Percentiles rank a stretch among this genome's conserved stretches.
Evolutionary conservation across 1,140 invertebrate genomes (phyloP).

Genomic region (Sarcophaga bullata): DNA sequence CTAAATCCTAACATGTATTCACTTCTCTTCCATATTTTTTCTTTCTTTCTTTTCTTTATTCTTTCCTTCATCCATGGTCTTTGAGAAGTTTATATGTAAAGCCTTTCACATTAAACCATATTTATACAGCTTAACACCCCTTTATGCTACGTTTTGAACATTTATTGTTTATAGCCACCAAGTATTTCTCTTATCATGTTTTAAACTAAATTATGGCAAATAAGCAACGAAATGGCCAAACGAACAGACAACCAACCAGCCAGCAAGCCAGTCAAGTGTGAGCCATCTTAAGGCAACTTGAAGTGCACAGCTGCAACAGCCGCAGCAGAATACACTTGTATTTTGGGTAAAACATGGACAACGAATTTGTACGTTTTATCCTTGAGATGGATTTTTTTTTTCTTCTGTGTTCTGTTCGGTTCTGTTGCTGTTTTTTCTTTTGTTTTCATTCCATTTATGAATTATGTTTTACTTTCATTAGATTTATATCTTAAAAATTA

Average conservation of each 20-base stretch:
- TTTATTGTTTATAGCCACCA: not conserved
- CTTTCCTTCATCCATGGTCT: too few species aligned
- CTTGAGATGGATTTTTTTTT: not conserved
- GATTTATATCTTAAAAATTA: conserved; percentile 2
- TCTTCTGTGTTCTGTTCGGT: not conserved
- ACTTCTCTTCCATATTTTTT: too few species aligned
- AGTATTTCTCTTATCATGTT: conserved; percentile 9
- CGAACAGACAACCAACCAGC: not conserved
- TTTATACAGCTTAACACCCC: conserved; percentile 10
- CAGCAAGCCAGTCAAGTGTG: not conserved
- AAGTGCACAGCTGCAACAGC: not conserved
- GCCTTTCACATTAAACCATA: not conserved
- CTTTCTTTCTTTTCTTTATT: too few species aligned
- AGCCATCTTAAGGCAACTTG: not conserved
- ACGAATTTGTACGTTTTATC: not conserved
- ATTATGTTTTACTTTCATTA: conserved; percentile 19
- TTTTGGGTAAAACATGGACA: not conserved
- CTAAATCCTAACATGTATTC: too few species aligned
- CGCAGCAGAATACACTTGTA: not conserved
- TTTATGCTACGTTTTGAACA: not conserved
- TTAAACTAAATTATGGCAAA: not conserved
- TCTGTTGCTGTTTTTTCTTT: not conserved
- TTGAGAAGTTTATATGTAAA: not conserved
- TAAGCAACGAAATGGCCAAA: not conserved
- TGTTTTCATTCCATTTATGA: not conserved